phyloP scores from a whole-genome alignment of 2,113 vertebrate species.

The Pao palembangensis region DNA sequence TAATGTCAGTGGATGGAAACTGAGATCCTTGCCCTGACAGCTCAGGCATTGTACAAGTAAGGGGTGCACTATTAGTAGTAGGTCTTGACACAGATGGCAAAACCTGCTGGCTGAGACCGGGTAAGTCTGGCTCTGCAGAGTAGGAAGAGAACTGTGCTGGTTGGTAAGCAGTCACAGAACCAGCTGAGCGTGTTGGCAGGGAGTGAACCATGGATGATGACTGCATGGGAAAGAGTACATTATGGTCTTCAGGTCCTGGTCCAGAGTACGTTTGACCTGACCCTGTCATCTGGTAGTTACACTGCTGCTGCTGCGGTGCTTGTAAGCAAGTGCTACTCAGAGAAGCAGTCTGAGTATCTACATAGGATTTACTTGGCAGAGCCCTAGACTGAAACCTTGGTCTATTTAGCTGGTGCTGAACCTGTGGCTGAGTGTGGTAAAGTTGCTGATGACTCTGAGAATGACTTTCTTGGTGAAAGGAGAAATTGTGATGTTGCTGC shows the following conservation, averaged over 20 bases:
- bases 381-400: constrained; percentile 69
- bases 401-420: constrained; percentile 53
- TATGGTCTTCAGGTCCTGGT: constrained; percentile 68
- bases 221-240: constrained; percentile 76
- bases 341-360: constrained; percentile 74
- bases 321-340: constrained; percentile 68
- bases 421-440: constrained; percentile 50
- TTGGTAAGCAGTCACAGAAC: constrained; percentile 73
- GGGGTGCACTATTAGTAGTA: constrained; percentile 67
- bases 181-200: constrained; percentile 84
- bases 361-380: constrained; percentile 80
- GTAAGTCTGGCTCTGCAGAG: constrained; percentile 81
- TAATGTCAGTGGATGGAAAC: constrained; percentile 80
- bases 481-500: constrained; percentile 84
- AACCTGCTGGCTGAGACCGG: constrained; percentile 77
- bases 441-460: constrained; percentile 76
- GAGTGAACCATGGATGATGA: constrained; percentile 76
- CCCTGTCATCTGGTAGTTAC: constrained; percentile 68
- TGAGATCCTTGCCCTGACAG: constrained; percentile 80
- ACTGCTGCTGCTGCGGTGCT: constrained; percentile 77
- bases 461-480: constrained; percentile 83
- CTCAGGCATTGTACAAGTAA: constrained; percentile 70
- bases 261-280: constrained; percentile 80
- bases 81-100: constrained; percentile 78
- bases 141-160: constrained; percentile 87